Conservation (phyloP, 2,113 vertebrate species). For the Cnemophilus loriae region DNA sequence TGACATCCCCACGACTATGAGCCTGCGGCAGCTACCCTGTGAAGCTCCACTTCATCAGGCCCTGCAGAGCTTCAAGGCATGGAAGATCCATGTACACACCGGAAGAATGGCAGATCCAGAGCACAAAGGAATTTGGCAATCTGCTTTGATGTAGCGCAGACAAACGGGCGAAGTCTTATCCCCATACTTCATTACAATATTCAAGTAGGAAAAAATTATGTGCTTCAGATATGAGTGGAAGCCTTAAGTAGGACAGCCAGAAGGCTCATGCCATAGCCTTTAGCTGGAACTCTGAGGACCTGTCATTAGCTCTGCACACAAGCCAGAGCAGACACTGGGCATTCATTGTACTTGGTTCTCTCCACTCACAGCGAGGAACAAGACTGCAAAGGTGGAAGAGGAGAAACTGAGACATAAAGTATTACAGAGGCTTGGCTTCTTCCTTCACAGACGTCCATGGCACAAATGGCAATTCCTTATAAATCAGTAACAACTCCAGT, state of each 20-base stretch:
- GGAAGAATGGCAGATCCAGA: background rate
- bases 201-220: background rate
- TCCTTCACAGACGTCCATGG: background rate
- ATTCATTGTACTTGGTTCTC: background rate
- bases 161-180: background rate
- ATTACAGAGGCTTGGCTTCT: background rate
- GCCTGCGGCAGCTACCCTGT: background rate
- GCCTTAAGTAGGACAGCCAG: background rate
- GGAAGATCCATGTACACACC: background rate
- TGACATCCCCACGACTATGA: background rate
- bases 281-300: background rate
- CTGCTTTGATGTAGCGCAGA: background rate
- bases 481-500: background rate
- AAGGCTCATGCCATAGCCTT: background rate
- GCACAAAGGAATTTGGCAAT: background rate
- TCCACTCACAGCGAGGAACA: background rate
- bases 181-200: background rate
- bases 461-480: background rate
- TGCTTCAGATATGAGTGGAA: background rate
- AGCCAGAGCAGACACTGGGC: background rate
- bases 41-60: background rate
- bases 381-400: background rate
- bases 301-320: background rate
- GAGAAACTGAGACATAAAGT: background rate
- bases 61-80: background rate